These are phyloP conservation scores for Xenopus petersii DNA, from an alignment of 2,797 vertebrate genomes.

Conservation along the genomic window DNA sequence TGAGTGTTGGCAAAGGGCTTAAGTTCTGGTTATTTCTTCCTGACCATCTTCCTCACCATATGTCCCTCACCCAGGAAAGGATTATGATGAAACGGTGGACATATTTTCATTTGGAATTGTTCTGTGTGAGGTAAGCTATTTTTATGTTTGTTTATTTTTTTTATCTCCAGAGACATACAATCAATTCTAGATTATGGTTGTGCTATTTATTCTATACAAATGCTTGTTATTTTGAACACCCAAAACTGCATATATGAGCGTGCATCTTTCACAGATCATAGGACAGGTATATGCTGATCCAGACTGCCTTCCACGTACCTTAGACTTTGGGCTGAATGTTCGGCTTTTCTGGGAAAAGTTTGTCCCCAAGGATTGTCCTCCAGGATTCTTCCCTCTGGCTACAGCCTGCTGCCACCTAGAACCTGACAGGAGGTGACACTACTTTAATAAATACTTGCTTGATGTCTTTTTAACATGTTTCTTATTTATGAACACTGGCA, in stretches of 20 bases:
- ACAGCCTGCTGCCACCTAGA: slow-evolving; percentile 89
- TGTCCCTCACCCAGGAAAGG: slow-evolving; percentile 74
- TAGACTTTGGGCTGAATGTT: slow-evolving; percentile 93
- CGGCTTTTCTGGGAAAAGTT: slow-evolving; percentile 94
- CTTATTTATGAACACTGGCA: too few species aligned
- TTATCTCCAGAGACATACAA: too few species aligned
- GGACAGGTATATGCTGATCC: slow-evolving; percentile 95
- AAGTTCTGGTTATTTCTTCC: neutral
- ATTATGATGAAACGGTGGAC: slow-evolving; percentile 92
- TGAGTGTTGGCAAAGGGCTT: neutral
- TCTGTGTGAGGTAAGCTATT: slow-evolving; percentile 83
- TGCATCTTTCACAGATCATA: slow-evolving; percentile 76
- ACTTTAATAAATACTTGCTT: neutral
- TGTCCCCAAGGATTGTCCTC: slow-evolving; percentile 88
- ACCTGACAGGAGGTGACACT: slow-evolving; percentile 83
- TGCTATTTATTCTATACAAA: slow-evolving; percentile 77
- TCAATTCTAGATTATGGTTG: slow-evolving; percentile 9
- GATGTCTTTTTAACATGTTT: slow-evolving; percentile 50
- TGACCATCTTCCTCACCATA: slow-evolving; percentile 6
- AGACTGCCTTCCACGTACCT: slow-evolving; percentile 89
- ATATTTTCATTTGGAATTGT: slow-evolving; percentile 94
- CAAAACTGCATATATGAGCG: too few species aligned
- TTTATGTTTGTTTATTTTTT: neutral
- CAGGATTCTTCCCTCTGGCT: slow-evolving; percentile 89
- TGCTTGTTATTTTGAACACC: too few species aligned